Percentiles rank a stretch among this genome's conserved stretches.
These are phyloP conservation scores for Catocala fraxini DNA, from an alignment of 2,888 invertebrate species.

Conservation along the genomic window DNA sequence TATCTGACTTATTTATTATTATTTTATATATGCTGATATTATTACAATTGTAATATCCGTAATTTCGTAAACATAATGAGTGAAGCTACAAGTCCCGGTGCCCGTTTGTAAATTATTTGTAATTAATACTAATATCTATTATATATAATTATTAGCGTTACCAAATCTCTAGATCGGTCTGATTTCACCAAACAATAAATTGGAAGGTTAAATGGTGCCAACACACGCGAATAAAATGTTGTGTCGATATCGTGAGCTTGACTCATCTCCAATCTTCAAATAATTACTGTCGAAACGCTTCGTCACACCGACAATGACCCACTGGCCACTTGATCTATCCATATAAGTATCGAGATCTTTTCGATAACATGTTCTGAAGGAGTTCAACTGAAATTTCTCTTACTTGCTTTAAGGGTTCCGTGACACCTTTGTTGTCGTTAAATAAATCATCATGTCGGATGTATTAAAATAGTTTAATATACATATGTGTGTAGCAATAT, in stretches of 20 bases:
- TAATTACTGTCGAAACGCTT: conserved; percentile 8
- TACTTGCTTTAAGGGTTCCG: no score
- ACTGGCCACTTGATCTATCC: conserved; percentile 13
- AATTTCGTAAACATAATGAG: no score
- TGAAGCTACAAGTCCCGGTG: no score
- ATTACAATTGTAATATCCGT: no score
- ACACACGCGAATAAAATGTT: conserved; percentile 13
- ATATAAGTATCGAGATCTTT: not conserved
- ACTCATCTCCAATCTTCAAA: conserved; percentile 8
- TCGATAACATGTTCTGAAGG: not conserved
- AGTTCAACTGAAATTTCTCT: not conserved
- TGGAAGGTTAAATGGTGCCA: conserved; percentile 3
- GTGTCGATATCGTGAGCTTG: not conserved
- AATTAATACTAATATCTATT: no score
- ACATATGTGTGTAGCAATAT: no score
- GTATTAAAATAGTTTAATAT: no score
- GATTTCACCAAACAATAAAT: conserved; percentile 1
- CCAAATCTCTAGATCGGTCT: not conserved
- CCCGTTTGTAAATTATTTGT: no score
- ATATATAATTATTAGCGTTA: not conserved
- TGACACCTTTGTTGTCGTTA: not conserved
- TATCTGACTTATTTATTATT: not conserved
- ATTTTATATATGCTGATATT: no score
- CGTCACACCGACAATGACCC: conserved; percentile 17
- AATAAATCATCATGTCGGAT: no score